Evolutionary conservation across 2,113 vertebrate genomes (phyloP), one percentile per base, ranked within the genome.

Genomic region (Brachionichthys hirsutus): DNA sequence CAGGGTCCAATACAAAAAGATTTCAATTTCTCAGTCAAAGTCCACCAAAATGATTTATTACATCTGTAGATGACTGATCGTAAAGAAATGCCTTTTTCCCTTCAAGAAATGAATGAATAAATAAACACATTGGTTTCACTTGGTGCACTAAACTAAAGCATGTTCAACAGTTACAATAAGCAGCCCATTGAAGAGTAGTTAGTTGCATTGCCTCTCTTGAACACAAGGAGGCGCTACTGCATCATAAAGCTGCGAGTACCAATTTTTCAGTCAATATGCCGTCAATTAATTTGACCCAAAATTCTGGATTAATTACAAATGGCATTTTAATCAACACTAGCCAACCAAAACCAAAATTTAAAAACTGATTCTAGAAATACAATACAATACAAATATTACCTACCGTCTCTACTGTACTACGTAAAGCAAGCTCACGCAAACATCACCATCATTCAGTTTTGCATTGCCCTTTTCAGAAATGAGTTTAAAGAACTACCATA

Each of bases 41-140:
- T 46, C n/a, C 15, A 41, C 47, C 52, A 58, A 51, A 54, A 73
- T 65, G 14, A 67, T 66, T 73, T 77, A 36, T 40, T 47, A 35
- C 49, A 17, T 9, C 46, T 52, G 44, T 15, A 14, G 16, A 68
- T 55, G n/a, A 22, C 56, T 35, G 14, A 52, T 69, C 46, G 19
- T 18, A 70, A 44, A 49, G 13, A 1, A 63, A 53, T 74, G 42
- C 48, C 6, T 17, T 10, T 38, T 67, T 71, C 36, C 63, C 10
- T 58, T 58, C 55, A 43, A 19, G 24, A 58, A 50, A 55, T 34
- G 20, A 49, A 48, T 14, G 17, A 48, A 63, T 44, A 12, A 30
- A 62, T 46, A 13, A 30, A 30, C 6, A 36, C 36, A 36, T 35
- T 22, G 14, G 53, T 38, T 57, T n/a, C 3, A 51, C 35, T 44